Conservation (phyloP, 1,140 invertebrate genomes). For the Alviniconcha marisindica region DNA sequence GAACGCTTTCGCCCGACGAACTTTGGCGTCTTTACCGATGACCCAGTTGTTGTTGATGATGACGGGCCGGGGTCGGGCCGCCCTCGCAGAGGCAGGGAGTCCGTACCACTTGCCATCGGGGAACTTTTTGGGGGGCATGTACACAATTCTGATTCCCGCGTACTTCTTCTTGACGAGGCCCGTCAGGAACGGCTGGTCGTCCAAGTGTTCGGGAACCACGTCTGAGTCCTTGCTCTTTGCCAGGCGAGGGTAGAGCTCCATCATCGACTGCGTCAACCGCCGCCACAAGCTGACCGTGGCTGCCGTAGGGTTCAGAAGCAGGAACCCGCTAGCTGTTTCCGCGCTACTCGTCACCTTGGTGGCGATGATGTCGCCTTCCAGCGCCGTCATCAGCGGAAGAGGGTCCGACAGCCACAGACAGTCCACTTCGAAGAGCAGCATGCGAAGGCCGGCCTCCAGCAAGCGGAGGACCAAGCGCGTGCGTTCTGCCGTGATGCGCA, state of each 20-base stretch:
- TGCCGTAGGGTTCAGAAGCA: conserved; percentile 54
- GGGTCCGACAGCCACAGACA: conserved; percentile 64
- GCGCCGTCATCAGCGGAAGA: conserved; percentile 38
- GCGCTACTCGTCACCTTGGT: conserved; percentile 49
- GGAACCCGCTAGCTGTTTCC: conserved; percentile 56
- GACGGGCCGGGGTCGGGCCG: conserved; percentile 35
- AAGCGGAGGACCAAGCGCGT: conserved; percentile 55
- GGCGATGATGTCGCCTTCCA: conserved; percentile 53
- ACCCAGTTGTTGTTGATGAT: conserved; percentile 62
- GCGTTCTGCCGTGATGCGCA: conserved; percentile 59
- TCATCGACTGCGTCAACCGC: conserved; percentile 48
- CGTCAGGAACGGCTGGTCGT: conserved; percentile 60
- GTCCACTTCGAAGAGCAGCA: conserved; percentile 69
- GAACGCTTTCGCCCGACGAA: conserved; percentile 50
- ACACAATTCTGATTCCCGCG: conserved; percentile 49
- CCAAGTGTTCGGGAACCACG: conserved; percentile 50
- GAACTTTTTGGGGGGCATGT: conserved; percentile 49
- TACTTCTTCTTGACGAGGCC: conserved; percentile 44
- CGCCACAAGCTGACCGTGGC: conserved; percentile 55
- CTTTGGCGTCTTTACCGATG: conserved; percentile 48
- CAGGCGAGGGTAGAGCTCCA: conserved; percentile 44
- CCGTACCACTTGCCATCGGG: conserved; percentile 67
- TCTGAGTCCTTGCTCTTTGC: conserved; percentile 29
- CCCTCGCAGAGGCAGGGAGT: conserved; percentile 23
- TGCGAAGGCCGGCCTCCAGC: conserved; percentile 51